phyloP scores from a whole-genome alignment of 2,797 vertebrate genomes.

The Geotrypetes seraphini region DNA sequence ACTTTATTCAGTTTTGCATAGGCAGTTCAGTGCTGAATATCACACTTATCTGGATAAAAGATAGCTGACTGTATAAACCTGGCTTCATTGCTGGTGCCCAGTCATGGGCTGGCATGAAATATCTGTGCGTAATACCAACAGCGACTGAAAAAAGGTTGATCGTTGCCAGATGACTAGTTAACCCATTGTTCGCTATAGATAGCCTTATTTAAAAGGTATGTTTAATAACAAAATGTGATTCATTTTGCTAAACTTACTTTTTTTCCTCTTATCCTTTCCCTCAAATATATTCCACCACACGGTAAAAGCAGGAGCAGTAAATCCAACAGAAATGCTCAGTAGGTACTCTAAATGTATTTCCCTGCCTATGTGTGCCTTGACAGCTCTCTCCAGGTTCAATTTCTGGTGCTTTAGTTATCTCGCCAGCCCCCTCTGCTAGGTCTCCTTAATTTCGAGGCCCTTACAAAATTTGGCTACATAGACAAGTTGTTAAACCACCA shows the following conservation, averaged over 20 bases:
- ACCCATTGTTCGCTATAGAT: too few species aligned
- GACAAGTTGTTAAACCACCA: conserved; percentile 9
- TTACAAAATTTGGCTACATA: not conserved
- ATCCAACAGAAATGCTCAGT: not conserved
- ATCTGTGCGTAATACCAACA: too few species aligned
- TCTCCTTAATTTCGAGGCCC: conserved; percentile 5
- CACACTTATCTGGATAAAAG: too few species aligned
- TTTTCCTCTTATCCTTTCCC: not conserved
- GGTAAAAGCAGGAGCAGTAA: conserved; percentile 19
- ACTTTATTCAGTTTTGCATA: too few species aligned
- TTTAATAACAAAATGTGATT: too few species aligned
- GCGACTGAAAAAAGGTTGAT: too few species aligned
- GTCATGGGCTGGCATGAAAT: too few species aligned
- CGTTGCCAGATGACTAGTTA: too few species aligned
- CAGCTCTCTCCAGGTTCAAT: not conserved
- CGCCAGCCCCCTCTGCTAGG: not conserved
- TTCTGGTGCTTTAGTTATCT: conserved; percentile 7
- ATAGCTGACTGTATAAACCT: too few species aligned
- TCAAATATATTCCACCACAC: conserved; percentile 24
- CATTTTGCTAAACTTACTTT: not conserved
- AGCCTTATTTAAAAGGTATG: too few species aligned
- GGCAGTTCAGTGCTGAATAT: too few species aligned
- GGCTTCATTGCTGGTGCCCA: too few species aligned
- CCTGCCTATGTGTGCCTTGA: not conserved
- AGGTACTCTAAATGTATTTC: conserved; percentile 6